phyloP scores from a whole-genome alignment of 1,140 invertebrate species.

The Ceratosolen solmsi region DNA sequence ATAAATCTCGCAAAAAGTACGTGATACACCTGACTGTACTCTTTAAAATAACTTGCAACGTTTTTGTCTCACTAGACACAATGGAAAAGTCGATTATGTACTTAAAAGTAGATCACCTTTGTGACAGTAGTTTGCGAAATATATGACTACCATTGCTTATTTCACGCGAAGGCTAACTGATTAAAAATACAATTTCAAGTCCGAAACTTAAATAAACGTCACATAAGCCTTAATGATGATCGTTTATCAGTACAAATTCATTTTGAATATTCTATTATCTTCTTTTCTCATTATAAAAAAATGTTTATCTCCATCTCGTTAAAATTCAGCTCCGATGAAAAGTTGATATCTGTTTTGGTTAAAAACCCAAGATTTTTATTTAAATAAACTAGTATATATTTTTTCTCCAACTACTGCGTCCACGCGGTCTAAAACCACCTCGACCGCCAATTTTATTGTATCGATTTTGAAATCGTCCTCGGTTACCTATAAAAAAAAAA shows the following conservation, averaged over 20 bases:
- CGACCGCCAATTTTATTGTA: slow-evolving; percentile 63
- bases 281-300: slow-evolving; percentile 37
- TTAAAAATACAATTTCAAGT: slow-evolving; percentile 39
- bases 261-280: slow-evolving; percentile 31
- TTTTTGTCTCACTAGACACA: slow-evolving; percentile 36
- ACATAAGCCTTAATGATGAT: slow-evolving; percentile 10
- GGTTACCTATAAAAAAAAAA: slow-evolving; percentile 59
- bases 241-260: slow-evolving; percentile 42
- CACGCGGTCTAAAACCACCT: slow-evolving; percentile 67
- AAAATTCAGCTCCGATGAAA: slow-evolving; percentile 24
- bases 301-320: slow-evolving; percentile 12
- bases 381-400: slow-evolving; percentile 65
- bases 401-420: slow-evolving; percentile 69
- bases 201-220: slow-evolving; percentile 38
- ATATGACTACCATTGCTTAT: slow-evolving; percentile 28
- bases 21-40: slow-evolving; percentile 22
- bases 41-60: slow-evolving; percentile 28
- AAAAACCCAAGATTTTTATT: slow-evolving; percentile 15
- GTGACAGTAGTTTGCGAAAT: slow-evolving; percentile 31
- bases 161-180: slow-evolving; percentile 21
- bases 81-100: slow-evolving; percentile 44
- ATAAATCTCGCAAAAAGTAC: slow-evolving; percentile 37
- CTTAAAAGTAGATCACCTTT: slow-evolving; percentile 27
- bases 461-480: slow-evolving; percentile 66
- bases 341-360: slow-evolving; percentile 13